phyloP scores from a whole-genome alignment of 2,888 invertebrate genomes.

The Andrena camellia region DNA sequence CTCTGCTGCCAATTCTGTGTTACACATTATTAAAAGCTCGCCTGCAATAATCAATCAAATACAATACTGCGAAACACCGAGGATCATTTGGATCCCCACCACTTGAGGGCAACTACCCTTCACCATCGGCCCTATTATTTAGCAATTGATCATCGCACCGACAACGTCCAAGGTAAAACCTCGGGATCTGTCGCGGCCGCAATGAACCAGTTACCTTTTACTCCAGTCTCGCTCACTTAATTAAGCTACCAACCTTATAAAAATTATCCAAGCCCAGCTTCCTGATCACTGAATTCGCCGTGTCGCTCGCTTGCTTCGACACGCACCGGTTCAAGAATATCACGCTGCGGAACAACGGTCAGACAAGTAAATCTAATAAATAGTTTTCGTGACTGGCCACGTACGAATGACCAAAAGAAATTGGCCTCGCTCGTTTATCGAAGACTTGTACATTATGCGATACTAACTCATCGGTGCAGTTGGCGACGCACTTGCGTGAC shows the following conservation, averaged over 20 bases:
- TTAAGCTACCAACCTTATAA: conserved; percentile 68
- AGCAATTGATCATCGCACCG: conserved; percentile 14
- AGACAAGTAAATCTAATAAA: not conserved
- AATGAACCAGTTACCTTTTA: not conserved
- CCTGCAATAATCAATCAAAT: too few relatives aligned
- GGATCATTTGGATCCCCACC: too few relatives aligned
- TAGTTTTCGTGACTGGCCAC: not conserved
- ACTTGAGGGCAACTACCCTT: conserved; percentile 4
- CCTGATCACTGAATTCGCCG: conserved; percentile 85
- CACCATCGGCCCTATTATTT: not conserved
- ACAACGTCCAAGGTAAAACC: conserved; percentile 9
- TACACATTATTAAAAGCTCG: too few relatives aligned
- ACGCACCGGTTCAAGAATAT: conserved; percentile 87
- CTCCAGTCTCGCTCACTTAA: not conserved
- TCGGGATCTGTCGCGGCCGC: not conserved
- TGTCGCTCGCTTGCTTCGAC: conserved; percentile 83
- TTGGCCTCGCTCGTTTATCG: conserved; percentile 1
- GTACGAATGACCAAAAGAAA: not conserved
- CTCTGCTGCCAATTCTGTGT: too few relatives aligned
- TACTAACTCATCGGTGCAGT: conserved; percentile 81
- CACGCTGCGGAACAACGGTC: conserved; percentile 79
- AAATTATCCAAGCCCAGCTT: conserved; percentile 86
- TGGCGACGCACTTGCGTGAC: conserved; percentile 80
- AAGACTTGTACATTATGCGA: conserved; percentile 29
- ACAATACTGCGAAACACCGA: too few relatives aligned